These are phyloP conservation scores for Listronotus bonariensis DNA, from an alignment of 1,140 invertebrate genomes.

Conservation along the genomic window DNA sequence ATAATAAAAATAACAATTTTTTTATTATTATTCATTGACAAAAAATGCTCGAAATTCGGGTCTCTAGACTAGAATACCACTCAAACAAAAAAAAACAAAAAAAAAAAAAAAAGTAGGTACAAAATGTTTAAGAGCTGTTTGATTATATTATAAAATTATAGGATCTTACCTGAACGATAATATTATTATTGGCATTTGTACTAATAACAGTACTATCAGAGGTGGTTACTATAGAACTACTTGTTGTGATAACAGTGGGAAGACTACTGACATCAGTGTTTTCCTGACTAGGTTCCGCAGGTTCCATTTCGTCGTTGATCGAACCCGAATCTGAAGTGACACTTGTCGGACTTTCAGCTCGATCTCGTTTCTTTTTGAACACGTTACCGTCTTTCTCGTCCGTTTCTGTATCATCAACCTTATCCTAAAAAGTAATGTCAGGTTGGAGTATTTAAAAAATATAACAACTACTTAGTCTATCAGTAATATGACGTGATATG, in stretches of 20 bases:
- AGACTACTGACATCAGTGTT: conserved; percentile 54
- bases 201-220: conserved; percentile 26
- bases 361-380: conserved; percentile 73
- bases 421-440: conserved; percentile 25
- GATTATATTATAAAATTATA: not conserved
- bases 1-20: no score
- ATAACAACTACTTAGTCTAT: no score
- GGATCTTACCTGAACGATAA: conserved; percentile 7
- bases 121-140: no score
- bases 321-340: conserved; percentile 80
- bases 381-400: conserved; percentile 67
- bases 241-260: conserved; percentile 41
- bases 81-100: no score
- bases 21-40: no score
- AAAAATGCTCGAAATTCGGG: no score
- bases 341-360: conserved; percentile 75
- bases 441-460: no score
- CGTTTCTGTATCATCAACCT: conserved; percentile 57
- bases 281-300: conserved; percentile 64
- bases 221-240: conserved; percentile 6
- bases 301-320: conserved; percentile 76
- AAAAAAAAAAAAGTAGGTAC: no score
- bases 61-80: no score
- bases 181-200: conserved; percentile 17
- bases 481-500: no score